Conservation (phyloP, 2,113 vertebrate species). For the Canis aureus region DNA sequence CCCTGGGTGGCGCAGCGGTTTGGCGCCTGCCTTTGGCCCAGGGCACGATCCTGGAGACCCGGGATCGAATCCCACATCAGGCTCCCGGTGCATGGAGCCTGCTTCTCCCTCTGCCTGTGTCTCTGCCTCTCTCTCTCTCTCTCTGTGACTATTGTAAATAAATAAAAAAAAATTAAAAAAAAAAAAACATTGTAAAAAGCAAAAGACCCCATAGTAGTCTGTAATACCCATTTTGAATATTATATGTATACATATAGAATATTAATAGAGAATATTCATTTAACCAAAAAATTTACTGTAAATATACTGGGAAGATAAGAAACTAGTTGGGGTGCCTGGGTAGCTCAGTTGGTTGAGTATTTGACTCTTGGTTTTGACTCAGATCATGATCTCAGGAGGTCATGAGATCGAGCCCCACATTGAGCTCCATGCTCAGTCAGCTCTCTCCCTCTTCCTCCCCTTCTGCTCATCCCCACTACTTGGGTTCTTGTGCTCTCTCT, state of each 20-base stretch:
- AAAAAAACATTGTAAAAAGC: not conserved
- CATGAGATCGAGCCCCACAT: not conserved
- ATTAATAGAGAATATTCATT: not conserved
- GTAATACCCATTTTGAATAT: not conserved
- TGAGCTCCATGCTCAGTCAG: not conserved
- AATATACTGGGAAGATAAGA: not conserved
- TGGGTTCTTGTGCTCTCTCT: not conserved
- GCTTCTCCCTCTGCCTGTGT: too few species aligned
- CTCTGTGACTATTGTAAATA: too few species aligned
- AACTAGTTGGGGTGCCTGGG: not conserved
- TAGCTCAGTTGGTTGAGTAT: not conserved
- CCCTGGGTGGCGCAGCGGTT: too few species aligned
- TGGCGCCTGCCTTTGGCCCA: too few species aligned
- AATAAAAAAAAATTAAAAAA: too few species aligned
- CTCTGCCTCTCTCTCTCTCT: too few species aligned
- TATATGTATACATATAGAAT: not conserved
- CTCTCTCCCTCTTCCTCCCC: not conserved
- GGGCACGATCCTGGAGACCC: too few species aligned
- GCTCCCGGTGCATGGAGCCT: too few species aligned
- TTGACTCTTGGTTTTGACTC: not conserved
- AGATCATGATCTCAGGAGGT: not conserved
- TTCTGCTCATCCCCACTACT: not conserved
- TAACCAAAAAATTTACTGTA: slow-evolving; percentile 7
- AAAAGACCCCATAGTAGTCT: not conserved
- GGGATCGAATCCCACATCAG: too few species aligned